phyloP scores from a whole-genome alignment of 2,888 invertebrate species.

The Stenichneumon culpator region DNA sequence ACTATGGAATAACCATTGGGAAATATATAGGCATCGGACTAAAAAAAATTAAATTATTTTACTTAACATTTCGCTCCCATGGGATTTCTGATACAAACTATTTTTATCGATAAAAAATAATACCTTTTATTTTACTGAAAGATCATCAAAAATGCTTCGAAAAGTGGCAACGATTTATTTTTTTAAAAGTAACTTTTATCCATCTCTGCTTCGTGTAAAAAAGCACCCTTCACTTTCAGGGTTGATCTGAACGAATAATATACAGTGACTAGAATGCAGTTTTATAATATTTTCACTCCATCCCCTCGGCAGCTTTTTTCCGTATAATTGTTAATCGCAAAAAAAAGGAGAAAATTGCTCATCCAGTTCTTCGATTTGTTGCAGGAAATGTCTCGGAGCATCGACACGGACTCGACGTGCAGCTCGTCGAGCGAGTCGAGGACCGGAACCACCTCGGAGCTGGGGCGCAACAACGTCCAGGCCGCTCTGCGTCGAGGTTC shows the following conservation, averaged over 20 bases:
- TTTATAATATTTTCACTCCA: neutral
- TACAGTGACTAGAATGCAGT: neutral
- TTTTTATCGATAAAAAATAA: neutral
- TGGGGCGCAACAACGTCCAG: slow-evolving; percentile 70
- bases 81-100: neutral
- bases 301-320: slow-evolving; percentile 29
- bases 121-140: no score
- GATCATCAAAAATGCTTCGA: no score
- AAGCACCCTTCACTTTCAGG: slow-evolving; percentile 1
- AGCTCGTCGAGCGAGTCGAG: slow-evolving; percentile 66
- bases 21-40: neutral
- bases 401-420: slow-evolving; percentile 62
- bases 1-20: neutral
- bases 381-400: slow-evolving; percentile 73
- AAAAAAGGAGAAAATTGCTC: slow-evolving; percentile 14
- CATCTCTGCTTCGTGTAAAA: neutral
- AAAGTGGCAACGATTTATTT: neutral
- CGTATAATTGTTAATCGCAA: slow-evolving; percentile 32
- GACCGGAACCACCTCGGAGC: slow-evolving; percentile 68
- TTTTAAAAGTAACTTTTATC: neutral
- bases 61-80: neutral
- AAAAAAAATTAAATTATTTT: neutral
- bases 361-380: slow-evolving; percentile 73
- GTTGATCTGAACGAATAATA: neutral
- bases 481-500: slow-evolving; percentile 14